Evolutionary conservation across 2,113 vertebrate genomes (phyloP), one percentile per base, ranked within the genome.

Genomic region (Amblyornis subalaris): DNA sequence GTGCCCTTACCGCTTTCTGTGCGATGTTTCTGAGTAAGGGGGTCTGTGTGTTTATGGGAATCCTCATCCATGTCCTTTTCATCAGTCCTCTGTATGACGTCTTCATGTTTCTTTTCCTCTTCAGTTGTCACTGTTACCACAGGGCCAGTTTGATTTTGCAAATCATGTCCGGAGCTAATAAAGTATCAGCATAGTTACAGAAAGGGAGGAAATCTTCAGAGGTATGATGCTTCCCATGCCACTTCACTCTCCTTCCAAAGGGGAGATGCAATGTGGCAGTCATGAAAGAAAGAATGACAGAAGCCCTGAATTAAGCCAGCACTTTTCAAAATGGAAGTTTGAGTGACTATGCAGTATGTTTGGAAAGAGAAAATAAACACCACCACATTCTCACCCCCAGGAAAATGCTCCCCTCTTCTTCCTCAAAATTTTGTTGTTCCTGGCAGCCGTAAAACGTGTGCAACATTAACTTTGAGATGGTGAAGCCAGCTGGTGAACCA

Each of bases 321-420:
- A 25, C 21, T 72, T 77, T 50, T 81, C 70, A 71, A 44, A 90
- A 66, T 16, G 45, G n/a, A 71, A 44, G 7, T 54, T 15, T 48
- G 28, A 66, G 25, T 72, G 58, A n/a, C 42, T 55, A 44, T 25
- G n/a, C 79, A 70, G 13, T 69, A n/a, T 31, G 10, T 65, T 60
- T 75, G 62, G 33, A 38, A 67, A 69, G 33, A 71, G 58, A 64
- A n/a, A 45, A 40, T 14, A 71, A 36, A 45, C 22, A 47, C 21
- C 31, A 66, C 23, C 31, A 22, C 42, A 17, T 4, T 2, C 14
- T 8, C 9, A 40, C 5, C 12, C 3, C 6, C 8, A 0, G 26
- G 54, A 72, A 69, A 78, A 62, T 69, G 40, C 12, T 90, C 18
- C 10, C 9, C 9, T 54, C 26, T 21, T 66, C 47, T 44, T 78